phyloP scores from a whole-genome alignment of 2,113 vertebrate species.

The Cavia porcellus region DNA sequence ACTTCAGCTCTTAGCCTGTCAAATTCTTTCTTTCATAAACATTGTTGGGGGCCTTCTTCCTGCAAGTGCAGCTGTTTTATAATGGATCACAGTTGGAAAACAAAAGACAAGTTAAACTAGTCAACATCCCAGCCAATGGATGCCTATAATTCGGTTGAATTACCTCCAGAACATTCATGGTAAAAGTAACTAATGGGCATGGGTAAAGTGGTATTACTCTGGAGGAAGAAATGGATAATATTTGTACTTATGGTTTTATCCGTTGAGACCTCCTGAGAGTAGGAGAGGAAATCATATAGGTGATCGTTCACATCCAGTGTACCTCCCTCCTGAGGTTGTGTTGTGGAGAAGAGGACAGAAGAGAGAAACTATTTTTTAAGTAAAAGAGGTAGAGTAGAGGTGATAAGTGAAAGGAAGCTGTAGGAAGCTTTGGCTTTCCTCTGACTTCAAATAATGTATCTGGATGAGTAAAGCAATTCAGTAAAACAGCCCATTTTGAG shows the following conservation, averaged over 20 bases:
- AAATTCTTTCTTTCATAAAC: slow-evolving; percentile 80
- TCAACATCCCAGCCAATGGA: not conserved
- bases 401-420: not conserved
- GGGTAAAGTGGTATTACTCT: accelerated
- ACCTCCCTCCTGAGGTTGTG: not conserved
- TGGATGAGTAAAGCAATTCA: not conserved
- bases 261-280: not conserved
- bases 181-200: not conserved
- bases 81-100: not conserved
- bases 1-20: slow-evolving; percentile 45
- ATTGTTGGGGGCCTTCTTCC: not conserved
- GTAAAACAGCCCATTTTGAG: not conserved
- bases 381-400: not conserved
- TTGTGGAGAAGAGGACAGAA: not conserved
- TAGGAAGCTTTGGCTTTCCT: not conserved
- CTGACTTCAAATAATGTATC: not conserved
- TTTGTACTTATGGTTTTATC: not conserved
- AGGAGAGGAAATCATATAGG: not conserved
- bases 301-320: accelerated
- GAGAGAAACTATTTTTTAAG: not conserved
- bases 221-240: not conserved
- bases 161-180: not conserved
- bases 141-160: not conserved
- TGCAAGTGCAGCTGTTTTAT: not conserved
- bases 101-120: not conserved